A percentile compares a stretch with the other conserved stretches of the same genome.
phyloP scores from a whole-genome alignment of 2,797 vertebrate species.

The Cryptoblepharus egeriae region DNA sequence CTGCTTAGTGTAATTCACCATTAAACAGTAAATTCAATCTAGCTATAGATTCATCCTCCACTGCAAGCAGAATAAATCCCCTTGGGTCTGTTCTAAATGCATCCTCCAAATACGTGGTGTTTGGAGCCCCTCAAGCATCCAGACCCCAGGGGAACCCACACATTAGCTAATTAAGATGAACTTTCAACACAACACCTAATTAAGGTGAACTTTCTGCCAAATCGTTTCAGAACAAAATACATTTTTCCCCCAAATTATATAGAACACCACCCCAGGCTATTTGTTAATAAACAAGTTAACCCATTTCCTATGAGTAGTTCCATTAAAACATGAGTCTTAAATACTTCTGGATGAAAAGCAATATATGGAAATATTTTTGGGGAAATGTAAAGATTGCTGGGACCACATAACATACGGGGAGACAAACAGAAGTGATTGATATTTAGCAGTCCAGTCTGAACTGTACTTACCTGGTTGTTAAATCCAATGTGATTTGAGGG shows the following conservation, averaged over 20 bases:
- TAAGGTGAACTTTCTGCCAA: slow-evolving; percentile 86
- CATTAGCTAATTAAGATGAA: slow-evolving; percentile 93
- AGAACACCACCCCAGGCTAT: slow-evolving; percentile 63
- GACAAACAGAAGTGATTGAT: not conserved
- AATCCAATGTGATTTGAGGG: no score
- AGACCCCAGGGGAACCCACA: slow-evolving; percentile 79
- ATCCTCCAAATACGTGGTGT: not conserved
- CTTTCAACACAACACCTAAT: slow-evolving; percentile 84
- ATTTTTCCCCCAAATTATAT: slow-evolving; percentile 45
- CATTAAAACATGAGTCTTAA: slow-evolving; percentile 28
- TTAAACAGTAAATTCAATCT: not conserved
- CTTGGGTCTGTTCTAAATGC: not conserved
- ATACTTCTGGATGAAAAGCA: slow-evolving; percentile 39
- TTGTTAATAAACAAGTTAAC: slow-evolving; percentile 52
- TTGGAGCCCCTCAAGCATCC: slow-evolving; percentile 80
- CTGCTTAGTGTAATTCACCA: not conserved
- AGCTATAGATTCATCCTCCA: not conserved
- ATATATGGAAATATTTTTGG: not conserved
- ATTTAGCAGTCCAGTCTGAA: no score
- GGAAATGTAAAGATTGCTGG: slow-evolving; percentile 34
- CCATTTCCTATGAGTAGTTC: not conserved
- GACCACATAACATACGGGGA: not conserved
- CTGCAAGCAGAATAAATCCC: not conserved
- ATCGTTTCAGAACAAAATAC: slow-evolving; percentile 66
- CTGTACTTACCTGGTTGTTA: no score